A percentile compares a stretch with the other conserved stretches of the same genome.
Conservation (phyloP, 2,888 invertebrate genomes). For the Pterostichus niger region DNA sequence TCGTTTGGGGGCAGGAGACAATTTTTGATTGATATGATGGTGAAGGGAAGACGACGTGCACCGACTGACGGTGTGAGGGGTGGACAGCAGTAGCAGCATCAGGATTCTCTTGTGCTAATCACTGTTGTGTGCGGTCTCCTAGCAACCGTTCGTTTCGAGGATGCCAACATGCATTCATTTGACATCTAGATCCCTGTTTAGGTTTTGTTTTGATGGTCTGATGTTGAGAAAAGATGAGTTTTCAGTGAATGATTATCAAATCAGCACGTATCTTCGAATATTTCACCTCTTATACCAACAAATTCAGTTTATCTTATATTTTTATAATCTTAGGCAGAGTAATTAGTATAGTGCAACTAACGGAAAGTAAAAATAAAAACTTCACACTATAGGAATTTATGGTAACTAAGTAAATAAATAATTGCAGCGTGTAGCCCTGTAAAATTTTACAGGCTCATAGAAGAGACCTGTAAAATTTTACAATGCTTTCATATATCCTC, state of each 20-base stretch:
- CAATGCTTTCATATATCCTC: no score
- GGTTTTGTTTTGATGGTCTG: slow-evolving; percentile 37
- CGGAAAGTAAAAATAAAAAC: no score
- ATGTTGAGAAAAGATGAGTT: background rate
- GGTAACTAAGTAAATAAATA: no score
- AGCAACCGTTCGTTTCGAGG: slow-evolving; percentile 62
- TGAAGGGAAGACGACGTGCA: slow-evolving; percentile 48
- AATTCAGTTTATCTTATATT: no score
- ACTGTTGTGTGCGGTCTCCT: slow-evolving; percentile 68
- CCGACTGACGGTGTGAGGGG: slow-evolving; percentile 34
- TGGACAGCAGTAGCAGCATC: slow-evolving; percentile 24
- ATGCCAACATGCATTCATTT: slow-evolving; percentile 39
- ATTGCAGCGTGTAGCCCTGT: no score
- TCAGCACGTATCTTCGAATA: no score
- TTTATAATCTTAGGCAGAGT: no score
- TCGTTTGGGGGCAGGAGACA: slow-evolving; percentile 23
- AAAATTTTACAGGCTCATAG: no score
- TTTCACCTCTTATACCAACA: no score
- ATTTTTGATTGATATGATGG: slow-evolving; percentile 65
- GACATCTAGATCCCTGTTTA: slow-evolving; percentile 31
- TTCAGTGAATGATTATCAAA: background rate
- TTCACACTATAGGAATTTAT: no score
- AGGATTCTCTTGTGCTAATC: slow-evolving; percentile 66
- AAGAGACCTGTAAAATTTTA: no score
- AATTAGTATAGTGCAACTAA: no score